A percentile compares a stretch with the other conserved stretches of the same genome.
These are phyloP conservation scores for Lycia hirtaria DNA, from an alignment of 2,888 invertebrate species.

Conservation along the genomic window DNA sequence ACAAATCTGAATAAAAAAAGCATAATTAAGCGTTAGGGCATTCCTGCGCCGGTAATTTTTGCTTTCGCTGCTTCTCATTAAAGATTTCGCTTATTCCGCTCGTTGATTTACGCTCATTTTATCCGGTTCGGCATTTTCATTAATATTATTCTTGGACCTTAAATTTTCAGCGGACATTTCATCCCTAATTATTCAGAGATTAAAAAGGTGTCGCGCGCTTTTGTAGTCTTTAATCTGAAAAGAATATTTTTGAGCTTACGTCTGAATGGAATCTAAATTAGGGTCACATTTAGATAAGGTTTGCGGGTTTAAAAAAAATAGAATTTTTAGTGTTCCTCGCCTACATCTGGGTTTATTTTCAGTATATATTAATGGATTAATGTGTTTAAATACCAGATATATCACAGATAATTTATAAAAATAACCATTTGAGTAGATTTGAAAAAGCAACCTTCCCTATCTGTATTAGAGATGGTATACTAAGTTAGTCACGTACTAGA, in stretches of 20 bases:
- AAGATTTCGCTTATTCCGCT: slow-evolving; percentile 49
- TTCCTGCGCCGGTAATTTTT: slow-evolving; percentile 52
- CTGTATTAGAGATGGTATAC: too few relatives aligned
- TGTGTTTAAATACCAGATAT: not conserved
- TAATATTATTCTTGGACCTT: slow-evolving; percentile 50
- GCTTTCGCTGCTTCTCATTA: slow-evolving; percentile 61
- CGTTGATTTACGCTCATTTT: slow-evolving; percentile 42
- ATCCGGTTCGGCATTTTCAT: slow-evolving; percentile 57
- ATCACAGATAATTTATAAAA: too few relatives aligned
- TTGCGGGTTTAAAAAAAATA: slow-evolving; percentile 10
- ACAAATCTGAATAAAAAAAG: slow-evolving; percentile 56
- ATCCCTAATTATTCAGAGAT: slow-evolving; percentile 49
- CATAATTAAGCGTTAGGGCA: slow-evolving; percentile 60
- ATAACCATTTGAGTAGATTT: too few relatives aligned
- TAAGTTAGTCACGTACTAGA: too few relatives aligned
- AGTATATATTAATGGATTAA: not conserved
- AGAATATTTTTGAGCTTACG: slow-evolving; percentile 39
- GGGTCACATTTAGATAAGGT: slow-evolving; percentile 35
- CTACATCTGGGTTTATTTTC: not conserved
- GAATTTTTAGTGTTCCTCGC: not conserved
- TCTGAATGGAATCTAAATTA: slow-evolving; percentile 37
- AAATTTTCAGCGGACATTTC: slow-evolving; percentile 46
- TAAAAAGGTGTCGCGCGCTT: slow-evolving; percentile 45
- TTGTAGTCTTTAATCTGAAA: slow-evolving; percentile 37
- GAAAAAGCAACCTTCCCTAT: too few relatives aligned